Evolutionary conservation across 2,797 vertebrate genomes (phyloP).

Genomic region (Uromys caudimaculatus): DNA sequence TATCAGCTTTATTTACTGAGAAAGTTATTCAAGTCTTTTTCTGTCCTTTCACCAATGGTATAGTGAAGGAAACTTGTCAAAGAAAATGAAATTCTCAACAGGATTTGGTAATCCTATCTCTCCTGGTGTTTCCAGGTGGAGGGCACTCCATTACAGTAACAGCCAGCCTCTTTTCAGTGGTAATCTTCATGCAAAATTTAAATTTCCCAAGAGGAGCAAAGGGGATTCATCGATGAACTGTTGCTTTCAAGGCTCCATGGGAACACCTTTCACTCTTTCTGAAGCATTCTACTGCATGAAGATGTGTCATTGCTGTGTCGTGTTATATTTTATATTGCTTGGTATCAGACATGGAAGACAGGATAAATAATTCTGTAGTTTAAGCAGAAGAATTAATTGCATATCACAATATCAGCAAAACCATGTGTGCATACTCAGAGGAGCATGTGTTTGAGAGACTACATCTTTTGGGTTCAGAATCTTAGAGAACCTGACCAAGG

Average conservation of each 20-base stretch:
- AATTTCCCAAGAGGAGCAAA: background rate
- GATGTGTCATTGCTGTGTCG: background rate
- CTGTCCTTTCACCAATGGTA: background rate
- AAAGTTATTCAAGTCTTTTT: background rate
- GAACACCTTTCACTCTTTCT: background rate
- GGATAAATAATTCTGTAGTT: background rate
- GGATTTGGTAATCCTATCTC: background rate
- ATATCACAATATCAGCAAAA: background rate
- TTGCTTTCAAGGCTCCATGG: background rate
- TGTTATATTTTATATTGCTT: background rate
- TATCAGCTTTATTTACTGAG: background rate
- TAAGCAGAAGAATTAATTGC: background rate
- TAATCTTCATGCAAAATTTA: background rate
- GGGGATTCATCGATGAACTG: background rate
- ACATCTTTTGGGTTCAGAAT: background rate
- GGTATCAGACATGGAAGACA: background rate
- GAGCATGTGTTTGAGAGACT: background rate
- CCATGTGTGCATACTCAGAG: no score
- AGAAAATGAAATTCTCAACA: background rate
- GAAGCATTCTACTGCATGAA: background rate
- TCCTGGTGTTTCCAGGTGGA: background rate
- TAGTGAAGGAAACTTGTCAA: background rate
- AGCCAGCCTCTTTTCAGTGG: background rate
- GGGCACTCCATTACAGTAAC: background rate
- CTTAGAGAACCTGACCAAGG: background rate